Percentiles rank a stretch among this genome's conserved stretches.
phyloP scores from a whole-genome alignment of 1,140 invertebrate genomes.

The Drosophila ironensis region DNA sequence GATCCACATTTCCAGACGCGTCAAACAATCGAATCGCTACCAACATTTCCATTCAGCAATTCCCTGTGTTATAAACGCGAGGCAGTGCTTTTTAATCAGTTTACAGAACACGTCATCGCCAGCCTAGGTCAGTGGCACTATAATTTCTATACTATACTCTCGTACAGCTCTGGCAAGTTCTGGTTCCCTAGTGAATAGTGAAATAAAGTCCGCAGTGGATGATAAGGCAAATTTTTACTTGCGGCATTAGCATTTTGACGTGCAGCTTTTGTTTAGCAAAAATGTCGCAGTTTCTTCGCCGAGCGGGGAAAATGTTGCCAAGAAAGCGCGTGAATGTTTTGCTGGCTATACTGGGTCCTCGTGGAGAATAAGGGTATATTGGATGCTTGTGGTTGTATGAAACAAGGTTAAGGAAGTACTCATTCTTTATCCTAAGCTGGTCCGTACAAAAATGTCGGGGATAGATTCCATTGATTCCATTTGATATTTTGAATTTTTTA shows the following conservation, averaged over 20 bases:
- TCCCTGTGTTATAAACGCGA: constrained; percentile 9
- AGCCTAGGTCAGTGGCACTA: constrained; percentile 57
- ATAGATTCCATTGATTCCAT: too few species aligned
- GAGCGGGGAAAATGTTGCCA: constrained; percentile 30
- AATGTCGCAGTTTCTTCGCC: constrained; percentile 48
- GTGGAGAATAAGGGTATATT: too few species aligned
- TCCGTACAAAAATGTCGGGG: too few species aligned
- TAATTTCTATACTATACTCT: constrained; percentile 7
- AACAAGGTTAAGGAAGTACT: too few species aligned
- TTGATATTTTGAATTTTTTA: too few species aligned
- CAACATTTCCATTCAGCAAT: constrained; percentile 34
- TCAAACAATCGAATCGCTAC: constrained; percentile 19
- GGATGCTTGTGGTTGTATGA: too few species aligned
- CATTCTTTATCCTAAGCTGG: too few species aligned
- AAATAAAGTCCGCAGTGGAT: constrained; percentile 25
- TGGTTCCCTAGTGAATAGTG: not conserved
- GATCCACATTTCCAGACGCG: constrained; percentile 26
- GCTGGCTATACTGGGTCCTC: not conserved
- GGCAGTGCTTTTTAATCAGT: constrained; percentile 34
- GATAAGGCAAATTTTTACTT: constrained; percentile 48
- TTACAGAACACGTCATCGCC: constrained; percentile 48
- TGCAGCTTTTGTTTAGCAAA: constrained; percentile 21
- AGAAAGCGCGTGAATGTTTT: constrained; percentile 22
- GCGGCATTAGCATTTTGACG: constrained; percentile 43
- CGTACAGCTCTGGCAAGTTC: not conserved